A percentile compares a stretch with the other conserved stretches of the same genome.
phyloP scores from a whole-genome alignment of 2,888 invertebrate genomes.

The Prosapia bicincta region DNA sequence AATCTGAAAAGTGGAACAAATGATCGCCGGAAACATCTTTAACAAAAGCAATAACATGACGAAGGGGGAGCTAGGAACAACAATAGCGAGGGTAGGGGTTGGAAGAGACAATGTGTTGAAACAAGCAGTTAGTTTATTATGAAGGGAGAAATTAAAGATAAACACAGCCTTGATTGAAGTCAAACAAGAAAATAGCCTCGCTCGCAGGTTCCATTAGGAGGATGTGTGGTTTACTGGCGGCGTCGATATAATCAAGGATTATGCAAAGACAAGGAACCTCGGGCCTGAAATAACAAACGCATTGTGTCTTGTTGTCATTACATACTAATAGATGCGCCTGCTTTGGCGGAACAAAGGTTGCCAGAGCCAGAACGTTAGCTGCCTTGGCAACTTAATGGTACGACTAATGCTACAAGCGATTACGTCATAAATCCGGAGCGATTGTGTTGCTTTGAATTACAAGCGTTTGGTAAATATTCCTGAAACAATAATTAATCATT shows the following conservation, averaged over 20 bases:
- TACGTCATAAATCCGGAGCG: too few relatives aligned
- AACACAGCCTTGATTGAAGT: not conserved
- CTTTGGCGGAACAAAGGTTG: not conserved
- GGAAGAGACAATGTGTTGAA: not conserved
- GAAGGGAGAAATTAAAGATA: not conserved
- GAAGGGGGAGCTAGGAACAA: not conserved
- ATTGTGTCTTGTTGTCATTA: not conserved
- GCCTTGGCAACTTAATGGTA: too few relatives aligned
- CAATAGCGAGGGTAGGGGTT: not conserved
- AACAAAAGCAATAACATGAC: not conserved
- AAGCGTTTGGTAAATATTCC: too few relatives aligned
- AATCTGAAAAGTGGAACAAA: not conserved
- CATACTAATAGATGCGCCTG: not conserved
- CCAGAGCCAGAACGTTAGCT: too few relatives aligned
- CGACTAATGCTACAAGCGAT: too few relatives aligned
- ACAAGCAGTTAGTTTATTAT: not conserved
- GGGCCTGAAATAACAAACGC: not conserved
- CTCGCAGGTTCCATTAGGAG: not conserved
- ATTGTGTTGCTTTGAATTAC: too few relatives aligned
- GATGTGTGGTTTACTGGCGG: not conserved
- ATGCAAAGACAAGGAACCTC: not conserved
- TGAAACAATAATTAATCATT: too few relatives aligned
- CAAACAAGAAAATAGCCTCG: not conserved
- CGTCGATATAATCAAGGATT: slow-evolving; percentile 2
- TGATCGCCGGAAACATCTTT: not conserved